Percentiles rank a stretch among this genome's conserved stretches.
Evolutionary conservation across 2,113 vertebrate genomes (phyloP).

Genomic region (Caranx melampygus): DNA sequence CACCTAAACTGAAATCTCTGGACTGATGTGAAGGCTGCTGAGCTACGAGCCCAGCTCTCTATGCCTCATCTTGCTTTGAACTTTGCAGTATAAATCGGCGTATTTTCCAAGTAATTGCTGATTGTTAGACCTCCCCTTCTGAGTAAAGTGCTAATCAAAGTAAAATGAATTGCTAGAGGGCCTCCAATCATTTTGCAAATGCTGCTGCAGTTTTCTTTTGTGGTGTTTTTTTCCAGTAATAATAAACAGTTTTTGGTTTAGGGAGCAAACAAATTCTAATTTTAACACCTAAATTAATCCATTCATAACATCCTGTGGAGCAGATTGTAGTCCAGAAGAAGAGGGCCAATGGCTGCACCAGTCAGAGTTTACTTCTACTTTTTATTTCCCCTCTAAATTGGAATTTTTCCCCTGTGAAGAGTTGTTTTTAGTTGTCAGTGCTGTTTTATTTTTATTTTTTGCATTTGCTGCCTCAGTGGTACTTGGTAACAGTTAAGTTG

Average conservation of each 20-base stretch:
- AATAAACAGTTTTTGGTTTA: neutral
- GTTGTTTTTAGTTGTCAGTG: conserved; percentile 32
- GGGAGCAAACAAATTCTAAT: neutral
- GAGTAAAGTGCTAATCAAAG: neutral
- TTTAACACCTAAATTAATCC: neutral
- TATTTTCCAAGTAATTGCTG: neutral
- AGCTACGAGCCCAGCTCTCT: neutral
- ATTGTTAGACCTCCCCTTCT: conserved; percentile 3
- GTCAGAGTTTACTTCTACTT: neutral
- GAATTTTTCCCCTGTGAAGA: conserved; percentile 7
- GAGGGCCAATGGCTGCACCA: neutral
- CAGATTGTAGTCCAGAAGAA: neutral
- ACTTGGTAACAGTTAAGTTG: conserved; percentile 28
- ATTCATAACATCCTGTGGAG: neutral
- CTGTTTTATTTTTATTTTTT: conserved; percentile 52
- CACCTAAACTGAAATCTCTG: conserved; percentile 7
- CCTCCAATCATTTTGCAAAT: neutral
- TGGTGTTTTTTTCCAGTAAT: neutral
- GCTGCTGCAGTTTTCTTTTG: neutral
- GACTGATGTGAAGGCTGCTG: conserved; percentile 11
- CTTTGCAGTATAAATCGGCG: neutral
- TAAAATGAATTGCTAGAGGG: neutral
- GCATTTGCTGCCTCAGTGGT: conserved; percentile 6
- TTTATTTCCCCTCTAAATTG: conserved; percentile 17
- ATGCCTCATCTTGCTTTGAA: neutral